These are phyloP conservation scores for Saccostrea echinata DNA, from an alignment of 1,140 invertebrate species.

Conservation along the genomic window DNA sequence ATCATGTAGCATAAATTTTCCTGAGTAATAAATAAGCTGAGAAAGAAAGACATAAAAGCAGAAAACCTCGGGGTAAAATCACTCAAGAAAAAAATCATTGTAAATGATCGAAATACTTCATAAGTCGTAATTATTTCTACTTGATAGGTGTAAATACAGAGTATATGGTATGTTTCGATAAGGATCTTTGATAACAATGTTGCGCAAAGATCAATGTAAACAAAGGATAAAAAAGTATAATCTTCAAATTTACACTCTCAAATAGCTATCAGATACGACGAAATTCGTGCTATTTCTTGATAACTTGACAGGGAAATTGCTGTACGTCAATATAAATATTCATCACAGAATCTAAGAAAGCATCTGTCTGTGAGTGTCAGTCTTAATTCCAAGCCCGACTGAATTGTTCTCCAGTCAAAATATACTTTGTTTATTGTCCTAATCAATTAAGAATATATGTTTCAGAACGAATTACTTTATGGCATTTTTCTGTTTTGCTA, in stretches of 20 bases:
- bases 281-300: not conserved
- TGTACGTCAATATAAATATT: slow-evolving; percentile 21
- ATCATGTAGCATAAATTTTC: too few species aligned
- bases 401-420: not conserved
- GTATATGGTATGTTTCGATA: not conserved
- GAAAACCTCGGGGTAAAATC: too few species aligned
- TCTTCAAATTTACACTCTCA: not conserved
- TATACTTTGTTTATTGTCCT: slow-evolving; percentile 37
- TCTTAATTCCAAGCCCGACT: not conserved
- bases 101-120: too few species aligned
- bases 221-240: not conserved
- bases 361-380: not conserved
- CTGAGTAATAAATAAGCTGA: too few species aligned
- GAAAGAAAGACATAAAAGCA: too few species aligned
- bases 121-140: too few species aligned
- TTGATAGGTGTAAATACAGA: too few species aligned
- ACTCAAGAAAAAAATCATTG: too few species aligned
- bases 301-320: not conserved
- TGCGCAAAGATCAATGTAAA: not conserved
- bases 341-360: not conserved
- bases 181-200: not conserved
- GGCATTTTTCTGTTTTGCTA: not conserved
- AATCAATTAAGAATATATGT: slow-evolving; percentile 23
- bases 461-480: slow-evolving; percentile 16
- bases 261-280: not conserved